Percentiles rank a stretch among this genome's conserved stretches.
These are phyloP conservation scores for Streptopelia turtur DNA, from an alignment of 2,797 vertebrate genomes.

Conservation along the genomic window DNA sequence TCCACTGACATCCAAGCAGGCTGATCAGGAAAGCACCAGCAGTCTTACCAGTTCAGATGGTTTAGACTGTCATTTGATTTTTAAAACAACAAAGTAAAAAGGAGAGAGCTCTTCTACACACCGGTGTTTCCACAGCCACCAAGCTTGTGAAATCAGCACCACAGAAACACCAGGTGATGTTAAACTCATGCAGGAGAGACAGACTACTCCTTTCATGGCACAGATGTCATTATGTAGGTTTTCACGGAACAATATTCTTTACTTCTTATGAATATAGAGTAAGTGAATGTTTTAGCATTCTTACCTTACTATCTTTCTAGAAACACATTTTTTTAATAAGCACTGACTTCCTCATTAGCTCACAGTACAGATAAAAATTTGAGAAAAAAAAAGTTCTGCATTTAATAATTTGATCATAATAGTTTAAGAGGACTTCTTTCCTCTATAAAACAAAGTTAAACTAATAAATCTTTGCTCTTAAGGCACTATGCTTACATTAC, in stretches of 20 bases:
- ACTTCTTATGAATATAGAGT: background rate
- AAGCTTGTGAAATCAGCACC: background rate
- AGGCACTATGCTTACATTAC: background rate
- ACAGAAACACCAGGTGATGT: background rate
- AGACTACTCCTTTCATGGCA: background rate
- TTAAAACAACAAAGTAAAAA: background rate
- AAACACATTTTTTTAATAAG: background rate
- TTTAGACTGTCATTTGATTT: background rate
- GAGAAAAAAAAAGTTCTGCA: background rate
- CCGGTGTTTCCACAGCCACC: background rate
- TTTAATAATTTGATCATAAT: background rate
- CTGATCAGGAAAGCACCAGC: background rate
- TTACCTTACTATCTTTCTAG: background rate
- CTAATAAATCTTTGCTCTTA: background rate
- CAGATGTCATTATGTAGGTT: background rate
- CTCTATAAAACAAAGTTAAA: background rate
- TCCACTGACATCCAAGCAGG: background rate
- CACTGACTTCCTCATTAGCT: background rate
- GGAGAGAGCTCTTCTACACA: background rate
- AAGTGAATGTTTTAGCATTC: background rate
- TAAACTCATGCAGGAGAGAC: background rate
- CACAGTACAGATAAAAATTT: background rate
- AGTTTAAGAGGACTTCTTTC: background rate
- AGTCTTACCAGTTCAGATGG: background rate
- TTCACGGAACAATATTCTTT: background rate